These are phyloP conservation scores for Spongilla lacustris DNA, from an alignment of 37 sponge, comb jelly and placozoan genomes.

Conservation along the genomic window DNA sequence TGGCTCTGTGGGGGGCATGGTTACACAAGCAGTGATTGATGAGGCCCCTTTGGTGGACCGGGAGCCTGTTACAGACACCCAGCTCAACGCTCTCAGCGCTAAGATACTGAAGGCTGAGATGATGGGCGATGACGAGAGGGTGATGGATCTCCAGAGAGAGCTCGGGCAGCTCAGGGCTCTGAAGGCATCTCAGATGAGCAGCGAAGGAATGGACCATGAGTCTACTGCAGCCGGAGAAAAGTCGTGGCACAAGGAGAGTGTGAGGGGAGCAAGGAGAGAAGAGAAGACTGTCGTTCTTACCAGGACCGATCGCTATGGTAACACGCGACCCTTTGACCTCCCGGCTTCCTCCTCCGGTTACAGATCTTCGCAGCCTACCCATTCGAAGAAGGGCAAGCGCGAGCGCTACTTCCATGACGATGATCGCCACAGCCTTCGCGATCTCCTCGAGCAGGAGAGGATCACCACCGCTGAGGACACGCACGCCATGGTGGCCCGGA, in stretches of 20 bases:
- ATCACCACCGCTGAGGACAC: conserved; percentile 72
- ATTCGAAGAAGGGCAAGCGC: conserved; percentile 56
- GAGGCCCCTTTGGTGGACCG: too few species aligned
- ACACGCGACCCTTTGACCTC: conserved; percentile 53
- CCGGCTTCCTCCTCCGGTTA: background rate
- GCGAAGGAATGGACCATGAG: background rate
- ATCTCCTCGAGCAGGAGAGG: conserved; percentile 74
- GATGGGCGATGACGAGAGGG: conserved; percentile 66
- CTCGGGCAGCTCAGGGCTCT: conserved; percentile 34
- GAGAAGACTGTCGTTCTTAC: conserved; percentile 70
- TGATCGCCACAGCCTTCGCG: conserved; percentile 59
- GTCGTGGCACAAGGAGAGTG: background rate
- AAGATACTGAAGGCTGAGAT: conserved; percentile 90
- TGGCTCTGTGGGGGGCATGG: background rate
- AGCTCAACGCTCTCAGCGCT: conserved; percentile 83
- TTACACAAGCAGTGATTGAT: background rate
- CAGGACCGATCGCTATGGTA: conserved; percentile 66
- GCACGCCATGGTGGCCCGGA: conserved; percentile 57
- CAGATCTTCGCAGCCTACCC: background rate
- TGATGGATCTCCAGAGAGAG: conserved; percentile 42
- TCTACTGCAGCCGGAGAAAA: background rate
- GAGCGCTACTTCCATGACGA: conserved; percentile 78
- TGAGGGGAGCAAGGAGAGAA: background rate
- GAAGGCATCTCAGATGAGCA: conserved; percentile 40
- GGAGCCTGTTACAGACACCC: conserved; percentile 58